These are phyloP conservation scores for Philhelius pedissequus DNA, from an alignment of 2,888 invertebrate genomes.

Conservation along the genomic window DNA sequence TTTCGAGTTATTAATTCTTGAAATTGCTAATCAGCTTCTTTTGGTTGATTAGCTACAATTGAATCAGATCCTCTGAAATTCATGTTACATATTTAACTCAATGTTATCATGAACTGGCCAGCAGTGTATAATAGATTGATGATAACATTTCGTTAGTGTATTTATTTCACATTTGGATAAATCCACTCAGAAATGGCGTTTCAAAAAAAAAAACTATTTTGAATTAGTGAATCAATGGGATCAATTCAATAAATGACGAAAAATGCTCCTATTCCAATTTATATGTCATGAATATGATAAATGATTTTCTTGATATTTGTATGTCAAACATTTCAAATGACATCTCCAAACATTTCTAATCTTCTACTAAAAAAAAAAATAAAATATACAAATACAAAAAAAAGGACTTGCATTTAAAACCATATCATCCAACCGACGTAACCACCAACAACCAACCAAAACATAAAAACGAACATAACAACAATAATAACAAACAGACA, in stretches of 20 bases:
- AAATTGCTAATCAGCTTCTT: too few species aligned
- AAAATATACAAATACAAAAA: not conserved
- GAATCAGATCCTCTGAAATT: too few species aligned
- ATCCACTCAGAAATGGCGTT: too few species aligned
- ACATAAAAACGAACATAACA: conserved; percentile 20
- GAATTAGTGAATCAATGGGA: not conserved
- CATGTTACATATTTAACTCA: too few species aligned
- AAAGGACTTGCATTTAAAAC: conserved; percentile 46
- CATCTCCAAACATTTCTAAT: not conserved
- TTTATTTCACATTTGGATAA: too few species aligned
- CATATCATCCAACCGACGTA: conserved; percentile 56
- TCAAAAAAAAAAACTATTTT: not conserved
- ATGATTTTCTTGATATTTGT: too few species aligned
- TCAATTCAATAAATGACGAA: not conserved
- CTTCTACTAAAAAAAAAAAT: not conserved
- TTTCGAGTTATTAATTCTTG: too few species aligned
- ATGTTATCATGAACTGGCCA: too few species aligned
- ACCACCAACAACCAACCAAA: conserved; percentile 19
- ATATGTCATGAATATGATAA: not conserved
- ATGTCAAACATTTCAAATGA: conserved; percentile 25
- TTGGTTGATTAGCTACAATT: too few species aligned
- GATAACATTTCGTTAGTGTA: too few species aligned
- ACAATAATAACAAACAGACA: conserved; percentile 54
- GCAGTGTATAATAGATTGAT: too few species aligned
- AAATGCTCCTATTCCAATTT: not conserved